Conservation (phyloP, 2,113 vertebrate genomes). For the Polypterus bichir region DNA sequence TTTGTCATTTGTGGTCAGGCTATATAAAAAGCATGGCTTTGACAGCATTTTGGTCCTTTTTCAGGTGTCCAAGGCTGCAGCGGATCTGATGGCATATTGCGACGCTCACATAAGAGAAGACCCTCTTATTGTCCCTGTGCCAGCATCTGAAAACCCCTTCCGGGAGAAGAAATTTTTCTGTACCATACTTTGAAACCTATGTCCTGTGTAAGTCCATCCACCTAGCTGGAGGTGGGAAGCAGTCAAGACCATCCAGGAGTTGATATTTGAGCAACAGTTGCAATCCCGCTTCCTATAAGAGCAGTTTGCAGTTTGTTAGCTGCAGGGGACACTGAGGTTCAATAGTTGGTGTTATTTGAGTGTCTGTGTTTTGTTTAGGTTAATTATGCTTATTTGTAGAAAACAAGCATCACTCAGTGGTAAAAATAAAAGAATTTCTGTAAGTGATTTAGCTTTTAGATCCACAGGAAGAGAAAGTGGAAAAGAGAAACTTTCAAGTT, state of each 20-base stretch:
- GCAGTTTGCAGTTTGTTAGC: constrained; percentile 1
- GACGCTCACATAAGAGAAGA: constrained; percentile 90
- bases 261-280: neutral
- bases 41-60: constrained; percentile 7
- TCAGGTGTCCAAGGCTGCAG: constrained; percentile 90
- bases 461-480: constrained; percentile 40
- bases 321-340: neutral
- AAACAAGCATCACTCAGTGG: constrained; percentile 49
- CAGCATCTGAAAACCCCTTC: constrained; percentile 95
- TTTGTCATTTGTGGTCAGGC: too few species aligned
- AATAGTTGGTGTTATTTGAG: constrained; percentile 5
- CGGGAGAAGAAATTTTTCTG: constrained; percentile 98
- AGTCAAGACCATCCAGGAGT: constrained; percentile 15
- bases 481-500: neutral
- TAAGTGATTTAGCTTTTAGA: constrained; percentile 28
- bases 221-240: constrained; percentile 40
- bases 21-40: neutral
- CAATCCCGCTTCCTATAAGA: neutral
- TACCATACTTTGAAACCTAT: constrained; percentile 74
- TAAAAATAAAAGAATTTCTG: constrained; percentile 38
- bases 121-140: constrained; percentile 88
- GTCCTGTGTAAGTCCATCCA: constrained; percentile 39
- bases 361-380: constrained; percentile 39
- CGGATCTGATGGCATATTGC: constrained; percentile 91
- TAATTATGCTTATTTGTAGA: constrained; percentile 58